Base-by-base conservation (phyloP, 2,888 invertebrate species). In the Lagria hirta region DNA sequence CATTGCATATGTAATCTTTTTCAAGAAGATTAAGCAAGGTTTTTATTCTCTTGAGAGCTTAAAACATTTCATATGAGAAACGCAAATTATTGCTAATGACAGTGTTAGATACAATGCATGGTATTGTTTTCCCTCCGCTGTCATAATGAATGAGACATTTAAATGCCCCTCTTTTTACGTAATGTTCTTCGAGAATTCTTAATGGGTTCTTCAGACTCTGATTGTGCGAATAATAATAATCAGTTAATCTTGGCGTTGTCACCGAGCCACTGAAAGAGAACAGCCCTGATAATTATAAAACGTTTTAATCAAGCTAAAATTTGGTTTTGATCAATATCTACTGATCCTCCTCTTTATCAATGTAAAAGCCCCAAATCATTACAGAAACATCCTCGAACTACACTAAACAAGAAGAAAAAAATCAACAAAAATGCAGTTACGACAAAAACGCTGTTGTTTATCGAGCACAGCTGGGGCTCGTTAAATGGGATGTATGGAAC, bases 301-400 rank as follows among this genome's bases (percentile, higher is more conserved):
- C n/a, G 14, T 16, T 26, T 46, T 41, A 46, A 46, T 46, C 35
- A 46, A 30, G 30, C 41, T 40, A 28, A 41, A 46, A 41, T 30
- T 29, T 20, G 3, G 35, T 10, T 23, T 42, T 35, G 27, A 45
- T 45, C 45, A 45, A 45, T 35, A 22, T 20, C n/a, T n/a, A n/a
- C 16, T 14, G 30, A 41, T 35, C 35, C 41, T 29, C 46, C 15
- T 23, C 35, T 20, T 45, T 41, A 46, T 46, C 41, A 46, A 26
- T 41, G 41, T 46, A 21, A 46, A 46, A 46, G 46, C 46, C 17
- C 13, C 20, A 24, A 34, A 24, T 26, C 23, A 38, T 44, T 38
- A 38, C 17, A 27, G 27, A 27, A 41, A 27, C 33, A 41, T 41
- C 33, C 18, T 22, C 21, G 22, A 44, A 38, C 20, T 33, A 27